Evolutionary conservation across 2,797 vertebrate genomes (phyloP), one percentile per base, ranked within the genome.

Genomic region (Psittacula echo): DNA sequence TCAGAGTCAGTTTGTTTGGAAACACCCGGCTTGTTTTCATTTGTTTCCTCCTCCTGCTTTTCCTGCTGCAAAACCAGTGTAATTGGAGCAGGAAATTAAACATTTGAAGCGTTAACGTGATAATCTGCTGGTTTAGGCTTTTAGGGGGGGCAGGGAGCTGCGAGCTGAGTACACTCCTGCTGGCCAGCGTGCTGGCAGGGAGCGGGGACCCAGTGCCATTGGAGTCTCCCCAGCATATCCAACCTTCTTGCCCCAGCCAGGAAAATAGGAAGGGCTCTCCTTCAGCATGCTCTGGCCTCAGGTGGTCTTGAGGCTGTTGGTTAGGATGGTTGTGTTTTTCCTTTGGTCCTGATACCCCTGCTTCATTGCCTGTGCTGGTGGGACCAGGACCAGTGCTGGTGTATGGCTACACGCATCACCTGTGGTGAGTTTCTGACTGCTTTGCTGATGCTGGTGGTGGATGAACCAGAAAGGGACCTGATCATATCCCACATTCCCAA

Each of bases 81-180:
- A 95, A 95, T 92, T 93, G 87, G 93, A 96, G 94, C 94, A 93
- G 93, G 89, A 95, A 95, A 95, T 95, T 96, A 94, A 96, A 91
- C 90, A 86, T 94, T 86, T 94, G 85, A 95, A 95, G 95, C 17
- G 79, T 91, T 96, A 96, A 96, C 13, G 85, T 91, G 96, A 96
- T 96, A 96, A 96, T 96, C 94, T 94, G 89, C 37, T 83, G 76
- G 89, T 92, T 94, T 94, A 87, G 82, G 67, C 56, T 85, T 85
- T 30, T 29, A 37, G 4, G 2, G 50, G 41, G 73, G 80, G 62
- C 48, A 58, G 80, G 75, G 88, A 82, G 27, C 61, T 92, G 39
- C 1, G 10, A 81, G 22, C 39, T 39, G 66, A 72, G 54, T 1
- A 1, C 1, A 7, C n/a, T 80, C 62, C 41, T 67, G 72, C 87